Conservation (phyloP, 92 coral and sea anemone species). For the Porites cylindrica region DNA sequence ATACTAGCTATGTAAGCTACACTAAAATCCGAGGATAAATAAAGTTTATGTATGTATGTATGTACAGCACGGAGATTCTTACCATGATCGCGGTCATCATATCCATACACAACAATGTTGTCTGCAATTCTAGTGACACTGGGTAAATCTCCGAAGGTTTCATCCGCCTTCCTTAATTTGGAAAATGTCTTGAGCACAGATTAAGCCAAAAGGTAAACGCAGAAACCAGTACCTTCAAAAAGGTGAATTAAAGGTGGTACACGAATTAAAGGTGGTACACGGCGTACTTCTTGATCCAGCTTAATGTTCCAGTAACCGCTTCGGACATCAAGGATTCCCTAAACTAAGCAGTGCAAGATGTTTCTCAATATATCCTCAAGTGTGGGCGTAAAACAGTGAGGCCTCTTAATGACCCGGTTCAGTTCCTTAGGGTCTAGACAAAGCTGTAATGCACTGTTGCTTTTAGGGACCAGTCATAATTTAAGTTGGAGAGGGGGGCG, state of each 20-base stretch:
- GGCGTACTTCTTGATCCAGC: constrained; percentile 62
- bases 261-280: neutral
- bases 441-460: constrained; percentile 63
- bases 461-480: constrained; percentile 11
- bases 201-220: constrained; percentile 66
- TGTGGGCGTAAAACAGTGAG: constrained; percentile 74
- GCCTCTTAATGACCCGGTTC: constrained; percentile 68
- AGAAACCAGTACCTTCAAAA: constrained; percentile 68
- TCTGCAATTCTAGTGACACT: constrained; percentile 77
- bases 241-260: constrained; percentile 36
- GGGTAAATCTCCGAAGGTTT: constrained; percentile 74
- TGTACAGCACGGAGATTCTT: constrained; percentile 46
- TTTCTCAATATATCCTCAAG: constrained; percentile 63
- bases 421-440: constrained; percentile 78
- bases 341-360: no score
- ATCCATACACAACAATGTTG: constrained; percentile 70
- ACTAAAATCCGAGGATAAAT: no score
- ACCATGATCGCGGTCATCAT: constrained; percentile 57
- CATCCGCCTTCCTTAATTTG: constrained; percentile 66
- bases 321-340: constrained; percentile 57
- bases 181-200: constrained; percentile 74
- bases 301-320: constrained; percentile 84
- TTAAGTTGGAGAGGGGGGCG: no score
- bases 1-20: no score
- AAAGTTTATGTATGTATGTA: no score